Evolutionary conservation across 1,140 invertebrate genomes (phyloP).

Genomic region (Pseudobourletiella spinata): DNA sequence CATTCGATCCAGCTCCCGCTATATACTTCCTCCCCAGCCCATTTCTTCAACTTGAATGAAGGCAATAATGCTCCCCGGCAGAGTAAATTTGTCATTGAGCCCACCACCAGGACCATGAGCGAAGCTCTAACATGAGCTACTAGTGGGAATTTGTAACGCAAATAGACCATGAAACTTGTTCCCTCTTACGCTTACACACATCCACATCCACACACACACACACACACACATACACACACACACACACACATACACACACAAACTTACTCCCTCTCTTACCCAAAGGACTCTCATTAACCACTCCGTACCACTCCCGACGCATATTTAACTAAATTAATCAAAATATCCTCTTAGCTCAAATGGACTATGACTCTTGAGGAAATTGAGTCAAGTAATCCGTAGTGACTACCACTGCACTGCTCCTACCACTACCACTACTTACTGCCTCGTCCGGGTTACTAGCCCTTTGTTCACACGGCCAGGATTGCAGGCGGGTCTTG

Average conservation of each 20-base stretch:
- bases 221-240: background rate
- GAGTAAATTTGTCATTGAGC: slow-evolving; percentile 2
- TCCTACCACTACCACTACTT: background rate
- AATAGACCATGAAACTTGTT: background rate
- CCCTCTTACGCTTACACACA: background rate
- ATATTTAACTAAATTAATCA: slow-evolving; percentile 7
- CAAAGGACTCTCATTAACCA: too few species aligned
- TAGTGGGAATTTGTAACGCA: background rate
- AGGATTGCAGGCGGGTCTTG: too few species aligned
- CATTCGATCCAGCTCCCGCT: background rate
- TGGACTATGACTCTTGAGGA: background rate
- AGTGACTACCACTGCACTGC: background rate
- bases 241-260: background rate
- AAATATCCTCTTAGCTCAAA: background rate
- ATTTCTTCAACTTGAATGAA: background rate
- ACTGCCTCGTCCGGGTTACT: too few species aligned
- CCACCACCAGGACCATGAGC: background rate
- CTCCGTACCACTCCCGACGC: background rate
- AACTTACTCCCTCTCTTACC: background rate
- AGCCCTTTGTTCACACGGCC: too few species aligned
- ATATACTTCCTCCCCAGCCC: background rate
- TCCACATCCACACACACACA: background rate
- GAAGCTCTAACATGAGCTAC: too few species aligned
- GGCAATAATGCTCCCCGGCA: background rate
- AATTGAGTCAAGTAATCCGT: background rate